phyloP scores from a whole-genome alignment of 2,888 invertebrate species.

The Drepanosiphum platanoidis region DNA sequence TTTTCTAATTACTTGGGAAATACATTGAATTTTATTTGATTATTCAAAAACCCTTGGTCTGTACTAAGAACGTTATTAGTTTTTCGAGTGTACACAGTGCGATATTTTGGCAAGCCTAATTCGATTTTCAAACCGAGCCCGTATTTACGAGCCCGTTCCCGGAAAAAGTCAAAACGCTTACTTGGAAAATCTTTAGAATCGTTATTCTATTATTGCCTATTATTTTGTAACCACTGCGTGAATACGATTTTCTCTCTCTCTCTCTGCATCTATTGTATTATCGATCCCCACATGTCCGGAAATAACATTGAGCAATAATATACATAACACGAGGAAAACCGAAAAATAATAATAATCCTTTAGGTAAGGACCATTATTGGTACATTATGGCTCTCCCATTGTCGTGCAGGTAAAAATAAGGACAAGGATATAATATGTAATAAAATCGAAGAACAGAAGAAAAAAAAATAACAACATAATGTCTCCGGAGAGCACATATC shows the following conservation, averaged over 20 bases:
- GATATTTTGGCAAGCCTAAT: not conserved
- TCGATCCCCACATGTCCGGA: slow-evolving; percentile 1
- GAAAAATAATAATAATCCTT: slow-evolving; percentile 19
- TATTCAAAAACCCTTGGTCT: not conserved
- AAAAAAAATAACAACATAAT: slow-evolving; percentile 49
- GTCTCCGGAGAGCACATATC: slow-evolving; percentile 40
- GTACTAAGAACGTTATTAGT: not conserved
- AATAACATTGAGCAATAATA: slow-evolving; percentile 37
- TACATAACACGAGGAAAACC: not conserved
- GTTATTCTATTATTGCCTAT: not conserved
- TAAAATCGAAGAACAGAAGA: slow-evolving; percentile 24
- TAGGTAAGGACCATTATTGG: slow-evolving; percentile 3
- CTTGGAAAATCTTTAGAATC: not conserved
- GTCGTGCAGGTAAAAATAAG: slow-evolving; percentile 37
- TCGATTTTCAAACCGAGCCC: not conserved
- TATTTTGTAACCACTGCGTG: not conserved
- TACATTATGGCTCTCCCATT: slow-evolving; percentile 38
- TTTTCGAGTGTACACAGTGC: not conserved
- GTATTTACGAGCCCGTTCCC: too few relatives aligned
- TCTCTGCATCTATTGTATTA: not conserved
- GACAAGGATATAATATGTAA: slow-evolving; percentile 38
- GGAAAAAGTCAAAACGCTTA: not conserved
- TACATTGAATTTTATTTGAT: not conserved
- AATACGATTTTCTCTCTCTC: not conserved
- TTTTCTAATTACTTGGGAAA: not conserved